These are phyloP conservation scores for Erebia epiphron DNA, from an alignment of 2,888 invertebrate species.

Conservation along the genomic window DNA sequence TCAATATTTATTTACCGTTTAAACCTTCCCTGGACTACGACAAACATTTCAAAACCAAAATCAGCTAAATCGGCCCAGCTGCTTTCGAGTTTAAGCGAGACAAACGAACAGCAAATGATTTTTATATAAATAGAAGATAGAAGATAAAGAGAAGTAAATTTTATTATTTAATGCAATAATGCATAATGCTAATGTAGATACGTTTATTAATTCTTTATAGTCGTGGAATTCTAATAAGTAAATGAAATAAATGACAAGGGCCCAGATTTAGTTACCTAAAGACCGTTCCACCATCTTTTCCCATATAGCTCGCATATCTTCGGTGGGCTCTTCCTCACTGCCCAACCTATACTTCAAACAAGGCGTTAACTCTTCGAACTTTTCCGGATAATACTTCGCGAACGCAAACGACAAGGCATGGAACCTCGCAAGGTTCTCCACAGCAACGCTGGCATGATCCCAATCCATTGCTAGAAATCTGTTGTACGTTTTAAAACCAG, in stretches of 20 bases:
- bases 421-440: slow-evolving; percentile 61
- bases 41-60: too few relatives aligned
- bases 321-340: slow-evolving; percentile 17
- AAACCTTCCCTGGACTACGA: too few relatives aligned
- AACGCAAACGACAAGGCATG: slow-evolving; percentile 66
- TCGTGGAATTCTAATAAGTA: too few relatives aligned
- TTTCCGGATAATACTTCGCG: slow-evolving; percentile 51
- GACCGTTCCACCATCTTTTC: slow-evolving; percentile 38
- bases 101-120: too few relatives aligned
- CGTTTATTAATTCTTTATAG: too few relatives aligned
- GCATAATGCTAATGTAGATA: too few relatives aligned
- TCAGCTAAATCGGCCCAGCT: too few relatives aligned
- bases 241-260: neutral
- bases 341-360: slow-evolving; percentile 41
- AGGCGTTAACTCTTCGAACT: slow-evolving; percentile 47
- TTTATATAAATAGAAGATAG: too few relatives aligned
- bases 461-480: slow-evolving; percentile 59
- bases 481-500: slow-evolving; percentile 55
- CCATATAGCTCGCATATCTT: slow-evolving; percentile 37
- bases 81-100: too few relatives aligned
- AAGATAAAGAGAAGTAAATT: too few relatives aligned
- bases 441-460: slow-evolving; percentile 55
- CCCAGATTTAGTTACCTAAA: slow-evolving; percentile 19
- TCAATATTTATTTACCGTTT: too few relatives aligned
- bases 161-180: too few relatives aligned